Percentiles rank a stretch among this genome's conserved stretches.
These are phyloP conservation scores for Anorthoa munda DNA, from an alignment of 2,888 invertebrate genomes.

Conservation along the genomic window DNA sequence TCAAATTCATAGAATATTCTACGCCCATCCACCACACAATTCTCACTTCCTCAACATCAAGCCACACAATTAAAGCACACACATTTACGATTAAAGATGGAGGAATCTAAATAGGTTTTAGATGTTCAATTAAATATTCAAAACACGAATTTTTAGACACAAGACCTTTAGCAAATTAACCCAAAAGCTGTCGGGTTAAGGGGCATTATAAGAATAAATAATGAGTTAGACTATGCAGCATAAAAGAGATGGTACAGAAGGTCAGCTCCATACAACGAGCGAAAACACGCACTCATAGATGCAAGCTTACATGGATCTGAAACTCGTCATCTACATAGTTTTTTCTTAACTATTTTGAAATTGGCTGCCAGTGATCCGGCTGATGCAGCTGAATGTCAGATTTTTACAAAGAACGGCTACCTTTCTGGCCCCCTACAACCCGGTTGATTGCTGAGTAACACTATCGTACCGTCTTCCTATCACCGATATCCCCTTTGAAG, in stretches of 20 bases:
- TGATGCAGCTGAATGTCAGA: no score
- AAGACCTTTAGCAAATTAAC: slow-evolving; percentile 83
- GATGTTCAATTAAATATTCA: slow-evolving; percentile 71
- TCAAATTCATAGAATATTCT: slow-evolving; percentile 39
- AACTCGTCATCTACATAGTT: no score
- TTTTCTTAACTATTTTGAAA: no score
- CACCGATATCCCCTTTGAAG: no score
- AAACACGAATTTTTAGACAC: slow-evolving; percentile 78
- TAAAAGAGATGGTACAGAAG: slow-evolving; percentile 25
- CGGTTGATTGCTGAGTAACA: no score
- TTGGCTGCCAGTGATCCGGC: no score
- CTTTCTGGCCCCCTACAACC: no score
- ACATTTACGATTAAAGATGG: slow-evolving; percentile 58
- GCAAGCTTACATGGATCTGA: no score
- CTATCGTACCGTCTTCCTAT: no score
- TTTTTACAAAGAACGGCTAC: no score
- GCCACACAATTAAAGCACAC: slow-evolving; percentile 57
- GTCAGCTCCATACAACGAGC: background rate
- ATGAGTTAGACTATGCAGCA: slow-evolving; percentile 72
- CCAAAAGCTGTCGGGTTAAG: slow-evolving; percentile 78
- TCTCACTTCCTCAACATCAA: slow-evolving; percentile 31
- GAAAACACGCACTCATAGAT: background rate
- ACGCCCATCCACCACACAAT: slow-evolving; percentile 22
- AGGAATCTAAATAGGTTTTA: slow-evolving; percentile 60
- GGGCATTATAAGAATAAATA: slow-evolving; percentile 86